Evolutionary conservation across 2,888 invertebrate species (phyloP).

Genomic region (Drosophila siamana): DNA sequence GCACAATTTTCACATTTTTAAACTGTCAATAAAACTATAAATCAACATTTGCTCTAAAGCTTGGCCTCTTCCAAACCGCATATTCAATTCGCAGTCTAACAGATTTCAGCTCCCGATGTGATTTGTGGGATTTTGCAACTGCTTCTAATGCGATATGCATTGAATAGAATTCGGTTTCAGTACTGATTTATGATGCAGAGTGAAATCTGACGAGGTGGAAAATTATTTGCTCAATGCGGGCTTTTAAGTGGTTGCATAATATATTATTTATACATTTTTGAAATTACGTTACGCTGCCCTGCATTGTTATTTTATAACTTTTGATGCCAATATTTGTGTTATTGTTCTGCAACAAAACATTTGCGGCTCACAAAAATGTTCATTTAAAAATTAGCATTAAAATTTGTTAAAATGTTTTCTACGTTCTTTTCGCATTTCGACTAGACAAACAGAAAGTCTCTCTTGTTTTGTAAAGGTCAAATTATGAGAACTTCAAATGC

Average conservation of each 20-base stretch:
- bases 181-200: conserved; percentile 41
- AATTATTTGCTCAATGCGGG: conserved; percentile 27
- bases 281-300: conserved; percentile 21
- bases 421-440: background rate
- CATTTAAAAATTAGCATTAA: conserved; percentile 20
- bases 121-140: background rate
- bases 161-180: conserved; percentile 12
- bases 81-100: conserved; percentile 1
- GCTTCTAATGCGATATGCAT: conserved; percentile 5
- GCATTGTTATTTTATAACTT: conserved; percentile 21
- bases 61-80: conserved; percentile 16
- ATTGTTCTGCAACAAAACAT: conserved; percentile 21
- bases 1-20: conserved; percentile 10
- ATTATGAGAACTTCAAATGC: background rate
- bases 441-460: conserved; percentile 1
- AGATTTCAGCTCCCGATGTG: background rate
- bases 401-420: conserved; percentile 3
- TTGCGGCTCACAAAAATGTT: conserved; percentile 19
- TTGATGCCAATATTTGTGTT: conserved; percentile 11
- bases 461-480: background rate
- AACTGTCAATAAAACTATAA: conserved; percentile 38
- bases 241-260: conserved; percentile 46
- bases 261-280: conserved; percentile 45
- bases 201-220: background rate
- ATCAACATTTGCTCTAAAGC: conserved; percentile 43